phyloP scores from a whole-genome alignment of 2,888 invertebrate species.

The Oxyteleia sp. region DNA sequence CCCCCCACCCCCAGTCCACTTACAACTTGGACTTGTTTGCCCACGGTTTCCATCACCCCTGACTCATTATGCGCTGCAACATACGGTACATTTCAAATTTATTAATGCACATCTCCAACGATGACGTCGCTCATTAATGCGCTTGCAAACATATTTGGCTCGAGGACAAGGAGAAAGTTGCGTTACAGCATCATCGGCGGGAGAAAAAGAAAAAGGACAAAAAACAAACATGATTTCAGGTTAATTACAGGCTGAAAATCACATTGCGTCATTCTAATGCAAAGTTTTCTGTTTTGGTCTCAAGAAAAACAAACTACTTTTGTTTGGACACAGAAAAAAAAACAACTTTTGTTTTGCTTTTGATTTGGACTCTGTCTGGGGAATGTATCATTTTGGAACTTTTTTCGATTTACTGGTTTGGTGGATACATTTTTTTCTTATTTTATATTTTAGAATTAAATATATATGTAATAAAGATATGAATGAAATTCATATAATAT shows the following conservation, averaged over 20 bases:
- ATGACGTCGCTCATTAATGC: slow-evolving; percentile 67
- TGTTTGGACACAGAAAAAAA: too few relatives aligned
- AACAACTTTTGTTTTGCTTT: neutral
- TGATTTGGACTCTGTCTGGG: neutral
- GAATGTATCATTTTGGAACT: too few relatives aligned
- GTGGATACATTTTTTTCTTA: too few relatives aligned
- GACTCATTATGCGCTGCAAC: slow-evolving; percentile 86
- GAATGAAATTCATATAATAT: too few relatives aligned
- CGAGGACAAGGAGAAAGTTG: slow-evolving; percentile 59
- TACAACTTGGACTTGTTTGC: slow-evolving; percentile 87
- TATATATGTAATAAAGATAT: too few relatives aligned
- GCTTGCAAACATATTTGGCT: slow-evolving; percentile 60
- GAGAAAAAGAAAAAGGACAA: slow-evolving; percentile 19
- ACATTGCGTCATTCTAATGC: slow-evolving; percentile 33
- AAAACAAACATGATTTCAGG: slow-evolving; percentile 23
- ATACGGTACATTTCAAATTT: slow-evolving; percentile 68
- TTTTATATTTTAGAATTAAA: too few relatives aligned
- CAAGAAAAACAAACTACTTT: neutral
- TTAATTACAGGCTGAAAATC: slow-evolving; percentile 42
- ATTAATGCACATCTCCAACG: slow-evolving; percentile 60
- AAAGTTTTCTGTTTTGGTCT: slow-evolving; percentile 26
- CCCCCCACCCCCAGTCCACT: slow-evolving; percentile 87
- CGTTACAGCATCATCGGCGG: slow-evolving; percentile 38
- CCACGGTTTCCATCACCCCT: slow-evolving; percentile 87
- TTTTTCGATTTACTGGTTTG: too few relatives aligned